Evolutionary conservation across 2,113 vertebrate species (phyloP).

Genomic region (Henicopernis longicauda): DNA sequence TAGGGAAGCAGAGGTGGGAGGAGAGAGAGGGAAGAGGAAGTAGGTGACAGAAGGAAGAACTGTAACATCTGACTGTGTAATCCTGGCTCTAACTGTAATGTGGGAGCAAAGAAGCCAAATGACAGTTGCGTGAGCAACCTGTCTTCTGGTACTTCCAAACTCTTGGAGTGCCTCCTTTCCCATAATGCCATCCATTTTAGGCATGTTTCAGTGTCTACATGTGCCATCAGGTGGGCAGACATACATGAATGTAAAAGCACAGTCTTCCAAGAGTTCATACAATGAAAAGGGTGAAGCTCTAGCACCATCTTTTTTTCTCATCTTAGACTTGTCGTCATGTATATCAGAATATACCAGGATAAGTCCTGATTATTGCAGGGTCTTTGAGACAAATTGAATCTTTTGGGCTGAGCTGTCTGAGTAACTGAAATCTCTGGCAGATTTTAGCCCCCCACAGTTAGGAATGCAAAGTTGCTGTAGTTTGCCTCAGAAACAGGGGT

Average conservation of each 20-base stretch:
- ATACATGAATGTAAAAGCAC: background rate
- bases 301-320: background rate
- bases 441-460: background rate
- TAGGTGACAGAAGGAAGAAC: background rate
- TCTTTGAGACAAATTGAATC: background rate
- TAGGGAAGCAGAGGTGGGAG: background rate
- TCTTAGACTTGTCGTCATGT: background rate
- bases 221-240: background rate
- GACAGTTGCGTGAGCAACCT: background rate
- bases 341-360: background rate
- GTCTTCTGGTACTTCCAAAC: background rate
- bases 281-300: background rate
- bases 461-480: background rate
- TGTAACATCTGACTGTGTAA: background rate
- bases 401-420: background rate
- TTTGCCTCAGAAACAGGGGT: background rate
- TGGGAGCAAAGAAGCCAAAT: background rate
- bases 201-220: background rate
- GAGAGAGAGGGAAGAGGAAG: background rate
- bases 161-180: background rate
- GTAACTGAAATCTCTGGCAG: background rate
- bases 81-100: background rate
- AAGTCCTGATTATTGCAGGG: background rate
- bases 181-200: background rate
- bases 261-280: background rate